Evolutionary conservation across 2,113 vertebrate genomes (phyloP).

Genomic region (Nibea coibor): DNA sequence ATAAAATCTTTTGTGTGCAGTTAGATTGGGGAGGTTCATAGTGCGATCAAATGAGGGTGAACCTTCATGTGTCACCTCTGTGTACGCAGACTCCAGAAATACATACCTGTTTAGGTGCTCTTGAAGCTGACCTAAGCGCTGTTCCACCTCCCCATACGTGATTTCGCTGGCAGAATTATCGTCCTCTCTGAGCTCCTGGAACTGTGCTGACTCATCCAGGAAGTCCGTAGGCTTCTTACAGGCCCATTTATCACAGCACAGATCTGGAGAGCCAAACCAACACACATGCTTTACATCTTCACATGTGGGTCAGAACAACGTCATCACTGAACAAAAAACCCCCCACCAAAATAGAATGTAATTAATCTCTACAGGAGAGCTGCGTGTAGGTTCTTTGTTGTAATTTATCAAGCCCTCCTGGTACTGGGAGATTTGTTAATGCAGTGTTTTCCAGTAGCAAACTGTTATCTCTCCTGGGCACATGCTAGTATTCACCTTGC

Average conservation of each 20-base stretch:
- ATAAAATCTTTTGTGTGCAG: no score
- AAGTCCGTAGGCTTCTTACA: slow-evolving; percentile 81
- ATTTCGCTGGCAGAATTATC: slow-evolving; percentile 93
- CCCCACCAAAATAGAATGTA: slow-evolving; percentile 71
- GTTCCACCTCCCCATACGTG: slow-evolving; percentile 95
- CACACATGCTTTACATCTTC: slow-evolving; percentile 65
- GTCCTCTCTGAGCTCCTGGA: slow-evolving; percentile 85
- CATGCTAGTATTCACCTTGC: slow-evolving; percentile 56
- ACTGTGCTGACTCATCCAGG: slow-evolving; percentile 85
- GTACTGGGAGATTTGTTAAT: slow-evolving; percentile 46
- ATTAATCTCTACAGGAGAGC: slow-evolving; percentile 75
- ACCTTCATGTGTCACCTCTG: not conserved
- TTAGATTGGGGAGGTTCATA: not conserved
- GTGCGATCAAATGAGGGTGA: slow-evolving; percentile 8
- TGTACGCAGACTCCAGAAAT: slow-evolving; percentile 7
- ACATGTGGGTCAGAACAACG: slow-evolving; percentile 74
- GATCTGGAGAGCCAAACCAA: slow-evolving; percentile 83
- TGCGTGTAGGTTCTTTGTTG: slow-evolving; percentile 48
- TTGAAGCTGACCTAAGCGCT: slow-evolving; percentile 94
- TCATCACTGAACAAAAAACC: slow-evolving; percentile 59
- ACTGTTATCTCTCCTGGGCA: slow-evolving; percentile 81
- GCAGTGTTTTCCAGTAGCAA: slow-evolving; percentile 64
- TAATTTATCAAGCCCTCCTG: slow-evolving; percentile 71
- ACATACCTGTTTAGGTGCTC: slow-evolving; percentile 96
- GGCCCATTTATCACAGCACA: slow-evolving; percentile 87